Evolutionary conservation across 2,113 vertebrate species (phyloP).

Genomic region (Monopterus albus): DNA sequence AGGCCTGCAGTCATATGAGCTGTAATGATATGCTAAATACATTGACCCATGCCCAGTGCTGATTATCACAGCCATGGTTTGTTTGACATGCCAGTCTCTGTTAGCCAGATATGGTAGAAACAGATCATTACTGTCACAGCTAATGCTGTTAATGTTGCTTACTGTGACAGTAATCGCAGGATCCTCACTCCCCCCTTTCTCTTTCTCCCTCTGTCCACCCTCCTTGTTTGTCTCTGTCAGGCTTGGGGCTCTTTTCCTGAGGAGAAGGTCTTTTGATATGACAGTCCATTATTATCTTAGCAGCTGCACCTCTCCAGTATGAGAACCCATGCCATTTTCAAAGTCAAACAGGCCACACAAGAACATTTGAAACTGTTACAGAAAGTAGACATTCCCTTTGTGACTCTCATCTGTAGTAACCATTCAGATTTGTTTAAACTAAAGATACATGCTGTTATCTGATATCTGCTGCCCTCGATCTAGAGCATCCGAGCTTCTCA

Average conservation of each 20-base stretch:
- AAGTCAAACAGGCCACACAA: slow-evolving; percentile 20
- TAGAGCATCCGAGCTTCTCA: slow-evolving; percentile 46
- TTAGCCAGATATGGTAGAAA: slow-evolving; percentile 48
- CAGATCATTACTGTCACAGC: slow-evolving; percentile 68
- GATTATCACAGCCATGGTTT: slow-evolving; percentile 47
- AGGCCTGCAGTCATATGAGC: slow-evolving; percentile 29
- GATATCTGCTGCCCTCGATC: slow-evolving; percentile 48
- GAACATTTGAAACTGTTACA: slow-evolving; percentile 8
- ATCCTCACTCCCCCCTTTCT: slow-evolving; percentile 28
- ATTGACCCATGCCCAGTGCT: slow-evolving; percentile 44
- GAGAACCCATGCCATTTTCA: slow-evolving; percentile 20
- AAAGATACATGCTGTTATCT: slow-evolving; percentile 47
- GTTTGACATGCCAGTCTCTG: slow-evolving; percentile 51
- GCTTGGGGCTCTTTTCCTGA: slow-evolving; percentile 46
- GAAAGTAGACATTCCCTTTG: slow-evolving; percentile 7
- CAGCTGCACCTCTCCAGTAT: slow-evolving; percentile 22
- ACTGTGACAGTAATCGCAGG: slow-evolving; percentile 54
- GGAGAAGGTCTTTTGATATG: slow-evolving; percentile 34
- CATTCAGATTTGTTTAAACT: slow-evolving; percentile 10
- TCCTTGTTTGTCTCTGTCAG: slow-evolving; percentile 49
- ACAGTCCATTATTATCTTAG: slow-evolving; percentile 56
- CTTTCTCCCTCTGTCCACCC: slow-evolving; percentile 7
- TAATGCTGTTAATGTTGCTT: slow-evolving; percentile 59
- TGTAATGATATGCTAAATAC: slow-evolving; percentile 30
- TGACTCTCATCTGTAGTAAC: slow-evolving; percentile 21